Evolutionary conservation across 2,113 vertebrate genomes (phyloP).

Genomic region (Reinhardtius hippoglossoides): DNA sequence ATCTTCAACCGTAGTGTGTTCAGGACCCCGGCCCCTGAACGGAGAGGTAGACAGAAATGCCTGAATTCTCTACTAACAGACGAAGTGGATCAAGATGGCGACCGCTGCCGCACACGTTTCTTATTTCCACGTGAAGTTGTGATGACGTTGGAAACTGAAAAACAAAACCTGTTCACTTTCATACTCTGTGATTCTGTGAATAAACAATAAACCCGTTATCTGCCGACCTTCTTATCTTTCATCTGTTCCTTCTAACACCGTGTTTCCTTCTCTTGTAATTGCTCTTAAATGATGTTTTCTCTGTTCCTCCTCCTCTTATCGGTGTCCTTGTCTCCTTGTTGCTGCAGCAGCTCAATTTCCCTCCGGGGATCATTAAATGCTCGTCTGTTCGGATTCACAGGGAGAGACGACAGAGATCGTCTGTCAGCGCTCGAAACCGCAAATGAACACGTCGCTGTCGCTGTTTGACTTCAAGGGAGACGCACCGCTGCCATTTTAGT

Average conservation of each 20-base stretch:
- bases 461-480: background rate
- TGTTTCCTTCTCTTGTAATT: conserved; percentile 29
- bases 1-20: no score
- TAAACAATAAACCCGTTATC: background rate
- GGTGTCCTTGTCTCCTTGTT: conserved; percentile 3
- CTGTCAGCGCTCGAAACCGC: conserved; percentile 1
- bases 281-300: conserved; percentile 1
- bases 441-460: conserved; percentile 13
- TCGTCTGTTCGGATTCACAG: conserved; percentile 29
- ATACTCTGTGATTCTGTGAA: no score
- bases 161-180: background rate
- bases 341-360: conserved; percentile 27
- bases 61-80: no score
- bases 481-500: background rate
- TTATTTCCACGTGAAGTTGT: no score
- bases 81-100: no score
- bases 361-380: conserved; percentile 50
- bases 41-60: no score
- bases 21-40: no score
- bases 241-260: background rate
- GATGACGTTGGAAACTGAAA: background rate
- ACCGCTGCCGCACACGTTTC: no score
- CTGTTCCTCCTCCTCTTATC: background rate
- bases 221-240: background rate
- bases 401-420: background rate